A percentile compares a stretch with the other conserved stretches of the same genome.
phyloP scores from a whole-genome alignment of 2,113 vertebrate genomes.

The Petroica traversi region DNA sequence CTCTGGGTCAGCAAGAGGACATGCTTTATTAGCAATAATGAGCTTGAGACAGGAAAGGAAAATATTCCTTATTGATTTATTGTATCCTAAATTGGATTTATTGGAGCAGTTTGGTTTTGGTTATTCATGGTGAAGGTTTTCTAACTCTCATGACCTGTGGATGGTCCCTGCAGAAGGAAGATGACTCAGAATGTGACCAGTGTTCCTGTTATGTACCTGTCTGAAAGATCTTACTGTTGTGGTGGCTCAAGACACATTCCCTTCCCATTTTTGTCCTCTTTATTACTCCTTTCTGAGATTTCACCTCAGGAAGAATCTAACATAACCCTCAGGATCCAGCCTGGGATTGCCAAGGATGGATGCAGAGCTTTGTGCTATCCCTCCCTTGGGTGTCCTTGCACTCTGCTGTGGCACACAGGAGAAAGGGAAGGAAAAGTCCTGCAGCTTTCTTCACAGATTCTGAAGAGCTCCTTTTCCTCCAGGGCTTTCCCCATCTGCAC shows the following conservation, averaged over 20 bases:
- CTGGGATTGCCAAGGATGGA: background rate
- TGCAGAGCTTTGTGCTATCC: background rate
- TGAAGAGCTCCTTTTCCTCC: background rate
- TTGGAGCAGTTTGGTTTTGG: constrained; percentile 12
- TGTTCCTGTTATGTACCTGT: background rate
- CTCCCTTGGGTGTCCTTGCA: background rate
- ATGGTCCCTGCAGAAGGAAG: background rate
- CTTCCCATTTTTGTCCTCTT: background rate
- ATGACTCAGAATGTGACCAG: background rate
- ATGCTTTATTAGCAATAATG: constrained; percentile 40
- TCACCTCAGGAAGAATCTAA: background rate
- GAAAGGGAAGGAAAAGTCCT: background rate
- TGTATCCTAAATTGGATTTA: constrained; percentile 36
- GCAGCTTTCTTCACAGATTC: background rate
- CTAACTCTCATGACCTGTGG: background rate
- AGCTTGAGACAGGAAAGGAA: constrained; percentile 39
- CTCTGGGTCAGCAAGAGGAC: constrained; percentile 39
- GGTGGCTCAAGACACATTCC: background rate
- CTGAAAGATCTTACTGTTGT: background rate
- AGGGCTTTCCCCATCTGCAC: background rate
- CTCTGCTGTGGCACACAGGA: background rate
- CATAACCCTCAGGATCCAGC: background rate
- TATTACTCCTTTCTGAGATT: background rate
- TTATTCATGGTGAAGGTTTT: background rate
- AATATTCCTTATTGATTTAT: constrained; percentile 13